These are phyloP conservation scores for Creontiades dilutus DNA, from an alignment of 2,888 invertebrate genomes.

Conservation along the genomic window DNA sequence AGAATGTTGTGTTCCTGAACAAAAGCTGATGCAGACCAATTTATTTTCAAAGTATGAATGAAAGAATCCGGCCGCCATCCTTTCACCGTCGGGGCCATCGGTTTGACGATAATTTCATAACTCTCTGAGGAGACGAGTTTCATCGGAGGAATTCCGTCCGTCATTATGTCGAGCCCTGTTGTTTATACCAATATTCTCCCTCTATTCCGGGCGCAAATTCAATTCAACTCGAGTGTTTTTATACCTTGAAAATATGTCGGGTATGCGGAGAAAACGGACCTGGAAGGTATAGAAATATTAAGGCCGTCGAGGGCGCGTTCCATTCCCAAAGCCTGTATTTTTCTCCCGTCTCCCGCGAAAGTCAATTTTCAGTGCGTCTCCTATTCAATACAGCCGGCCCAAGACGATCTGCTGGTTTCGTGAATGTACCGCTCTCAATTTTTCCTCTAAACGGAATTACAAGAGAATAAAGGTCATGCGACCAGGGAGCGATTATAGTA, in stretches of 20 bases:
- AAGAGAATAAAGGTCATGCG: slow-evolving; percentile 23
- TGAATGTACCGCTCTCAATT: neutral
- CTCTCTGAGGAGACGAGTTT: no score
- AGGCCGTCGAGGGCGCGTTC: neutral
- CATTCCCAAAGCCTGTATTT: neutral
- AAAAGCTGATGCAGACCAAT: no score
- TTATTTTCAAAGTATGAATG: no score
- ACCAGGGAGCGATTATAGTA: neutral
- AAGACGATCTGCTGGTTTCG: slow-evolving; percentile 17
- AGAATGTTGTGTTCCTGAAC: no score
- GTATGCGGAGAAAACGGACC: slow-evolving; percentile 1
- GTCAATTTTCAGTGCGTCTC: slow-evolving; percentile 19
- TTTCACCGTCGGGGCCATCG: no score
- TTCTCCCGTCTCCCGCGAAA: slow-evolving; percentile 5
- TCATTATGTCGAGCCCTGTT: neutral
- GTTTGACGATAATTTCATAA: no score
- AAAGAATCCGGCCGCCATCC: no score
- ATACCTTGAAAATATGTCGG: neutral
- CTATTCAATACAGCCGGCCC: neutral
- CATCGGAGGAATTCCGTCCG: neutral
- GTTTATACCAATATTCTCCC: slow-evolving; percentile 15
- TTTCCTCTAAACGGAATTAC: neutral
- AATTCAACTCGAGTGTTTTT: slow-evolving; percentile 25
- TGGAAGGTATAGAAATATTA: slow-evolving; percentile 32
- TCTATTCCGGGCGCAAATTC: neutral